These are phyloP conservation scores for Artibeus jamaicensis DNA, from an alignment of 2,797 vertebrate genomes.

Conservation along the genomic window DNA sequence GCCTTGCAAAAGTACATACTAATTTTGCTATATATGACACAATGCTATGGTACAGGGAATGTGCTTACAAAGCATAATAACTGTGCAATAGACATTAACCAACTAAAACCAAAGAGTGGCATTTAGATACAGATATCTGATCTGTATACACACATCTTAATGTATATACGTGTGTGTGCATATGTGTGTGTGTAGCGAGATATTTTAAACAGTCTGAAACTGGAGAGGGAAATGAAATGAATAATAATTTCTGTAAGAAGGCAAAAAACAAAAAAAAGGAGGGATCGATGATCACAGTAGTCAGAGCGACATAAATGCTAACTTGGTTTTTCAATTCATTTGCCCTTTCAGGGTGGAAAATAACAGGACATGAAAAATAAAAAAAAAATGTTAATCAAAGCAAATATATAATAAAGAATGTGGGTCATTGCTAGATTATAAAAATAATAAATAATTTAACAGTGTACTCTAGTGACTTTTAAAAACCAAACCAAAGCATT, in stretches of 20 bases:
- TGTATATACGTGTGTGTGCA: too few species aligned
- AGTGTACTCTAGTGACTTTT: background rate
- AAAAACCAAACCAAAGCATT: background rate
- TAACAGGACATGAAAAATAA: background rate
- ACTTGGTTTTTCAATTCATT: background rate
- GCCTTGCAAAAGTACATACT: background rate
- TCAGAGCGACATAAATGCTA: background rate
- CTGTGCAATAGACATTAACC: background rate
- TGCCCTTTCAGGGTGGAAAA: background rate
- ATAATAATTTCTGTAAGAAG: background rate
- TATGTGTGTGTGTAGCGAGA: background rate
- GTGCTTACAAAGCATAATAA: background rate
- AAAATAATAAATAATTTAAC: background rate
- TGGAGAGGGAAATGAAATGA: background rate
- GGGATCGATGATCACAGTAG: background rate
- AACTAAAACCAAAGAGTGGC: background rate
- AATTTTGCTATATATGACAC: slow-evolving; percentile 33
- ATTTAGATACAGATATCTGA: background rate
- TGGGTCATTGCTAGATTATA: background rate
- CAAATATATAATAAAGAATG: background rate
- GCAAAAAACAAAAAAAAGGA: background rate
- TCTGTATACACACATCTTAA: background rate
- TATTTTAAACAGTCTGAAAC: background rate
- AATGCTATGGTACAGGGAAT: background rate
- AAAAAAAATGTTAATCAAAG: background rate